Evolutionary conservation across 2,888 invertebrate species (phyloP).

Genomic region (Panorpa germanica): DNA sequence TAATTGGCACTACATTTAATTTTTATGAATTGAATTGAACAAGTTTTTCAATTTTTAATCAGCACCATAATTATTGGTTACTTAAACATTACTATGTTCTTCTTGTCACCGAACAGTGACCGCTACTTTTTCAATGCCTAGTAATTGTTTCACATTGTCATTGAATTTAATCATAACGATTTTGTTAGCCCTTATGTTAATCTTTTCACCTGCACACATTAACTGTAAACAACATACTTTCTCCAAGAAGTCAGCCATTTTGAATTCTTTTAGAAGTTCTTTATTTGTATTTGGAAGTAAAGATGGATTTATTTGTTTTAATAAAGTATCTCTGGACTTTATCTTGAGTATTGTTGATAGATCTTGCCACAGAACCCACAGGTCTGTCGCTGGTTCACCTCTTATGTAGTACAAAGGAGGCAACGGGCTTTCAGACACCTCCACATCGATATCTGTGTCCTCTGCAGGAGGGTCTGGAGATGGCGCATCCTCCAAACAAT

Average conservation of each 20-base stretch:
- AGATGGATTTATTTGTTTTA: constrained; percentile 38
- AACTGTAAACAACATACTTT: constrained; percentile 64
- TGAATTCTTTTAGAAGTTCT: constrained; percentile 42
- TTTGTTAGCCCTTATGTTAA: constrained; percentile 63
- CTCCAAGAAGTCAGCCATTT: constrained; percentile 63
- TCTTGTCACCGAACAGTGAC: no score
- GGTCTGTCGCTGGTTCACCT: constrained; percentile 41
- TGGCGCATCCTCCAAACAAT: constrained; percentile 28
- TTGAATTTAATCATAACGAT: constrained; percentile 69
- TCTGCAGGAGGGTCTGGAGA: constrained; percentile 22
- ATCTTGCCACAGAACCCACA: constrained; percentile 68
- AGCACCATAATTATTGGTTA: no score
- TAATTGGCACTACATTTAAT: no score
- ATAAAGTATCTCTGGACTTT: constrained; percentile 61
- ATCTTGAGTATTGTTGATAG: constrained; percentile 56
- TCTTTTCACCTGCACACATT: constrained; percentile 56
- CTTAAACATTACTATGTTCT: no score
- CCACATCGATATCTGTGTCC: constrained; percentile 51
- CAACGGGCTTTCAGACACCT: constrained; percentile 58
- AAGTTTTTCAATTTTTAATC: no score
- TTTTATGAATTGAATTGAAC: no score
- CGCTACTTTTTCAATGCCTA: constrained; percentile 72
- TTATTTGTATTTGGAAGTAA: constrained; percentile 17
- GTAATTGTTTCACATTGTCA: constrained; percentile 60
- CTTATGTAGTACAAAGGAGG: constrained; percentile 63